These are phyloP conservation scores for Apodemia zela DNA, from an alignment of 2,888 invertebrate species.

Conservation along the genomic window DNA sequence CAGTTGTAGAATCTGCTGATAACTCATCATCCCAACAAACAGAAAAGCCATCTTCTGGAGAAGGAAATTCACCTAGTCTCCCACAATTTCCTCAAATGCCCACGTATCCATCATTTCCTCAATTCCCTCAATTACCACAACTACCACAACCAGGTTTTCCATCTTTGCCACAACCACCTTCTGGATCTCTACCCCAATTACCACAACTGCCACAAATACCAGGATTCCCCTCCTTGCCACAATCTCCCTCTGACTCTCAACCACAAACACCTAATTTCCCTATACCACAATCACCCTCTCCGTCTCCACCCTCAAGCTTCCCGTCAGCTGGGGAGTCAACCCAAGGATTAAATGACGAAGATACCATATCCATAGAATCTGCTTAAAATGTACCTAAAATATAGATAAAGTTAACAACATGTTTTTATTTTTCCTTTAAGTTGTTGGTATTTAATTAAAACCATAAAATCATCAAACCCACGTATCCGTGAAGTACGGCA, in stretches of 20 bases:
- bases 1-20: constrained; percentile 67
- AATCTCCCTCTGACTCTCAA: constrained; percentile 33
- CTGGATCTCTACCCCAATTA: constrained; percentile 32
- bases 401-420: constrained; percentile 4
- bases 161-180: constrained; percentile 41
- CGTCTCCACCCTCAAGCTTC: constrained; percentile 45
- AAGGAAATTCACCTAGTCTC: constrained; percentile 31
- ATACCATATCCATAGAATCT: constrained; percentile 68
- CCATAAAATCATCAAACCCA: no score
- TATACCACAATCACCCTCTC: constrained; percentile 31
- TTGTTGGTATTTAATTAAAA: no score
- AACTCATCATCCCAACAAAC: constrained; percentile 39
- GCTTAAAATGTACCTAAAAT: constrained; percentile 36
- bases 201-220: constrained; percentile 23
- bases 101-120: constrained; percentile 21
- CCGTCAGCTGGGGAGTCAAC: constrained; percentile 47
- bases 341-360: constrained; percentile 62
- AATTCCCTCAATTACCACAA: constrained; percentile 40
- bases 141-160: constrained; percentile 36
- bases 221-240: constrained; percentile 29
- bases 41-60: not conserved
- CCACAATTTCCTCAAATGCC: constrained; percentile 26
- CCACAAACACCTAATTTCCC: constrained; percentile 23
- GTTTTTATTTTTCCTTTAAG: not conserved
- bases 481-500: no score